These are phyloP conservation scores for Apodemus agrarius DNA, from an alignment of 2,797 vertebrate species.

Conservation along the genomic window DNA sequence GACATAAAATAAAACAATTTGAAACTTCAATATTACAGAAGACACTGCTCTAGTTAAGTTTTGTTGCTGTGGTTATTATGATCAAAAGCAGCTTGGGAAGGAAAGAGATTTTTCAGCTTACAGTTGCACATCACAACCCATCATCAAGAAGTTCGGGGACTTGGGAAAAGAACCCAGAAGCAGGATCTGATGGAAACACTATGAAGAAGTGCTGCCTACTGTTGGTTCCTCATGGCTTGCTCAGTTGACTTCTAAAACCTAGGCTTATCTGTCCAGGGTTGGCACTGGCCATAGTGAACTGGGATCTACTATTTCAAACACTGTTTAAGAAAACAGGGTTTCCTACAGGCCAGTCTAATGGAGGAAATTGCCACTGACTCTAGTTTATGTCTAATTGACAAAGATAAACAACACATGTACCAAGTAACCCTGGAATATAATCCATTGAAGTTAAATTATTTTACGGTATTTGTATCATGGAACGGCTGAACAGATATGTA, in stretches of 20 bases:
- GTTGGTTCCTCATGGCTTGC: not conserved
- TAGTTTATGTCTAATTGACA: not conserved
- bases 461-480: not conserved
- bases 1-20: not conserved
- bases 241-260: not conserved
- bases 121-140: not conserved
- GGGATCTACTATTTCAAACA: not conserved
- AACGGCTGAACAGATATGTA: not conserved
- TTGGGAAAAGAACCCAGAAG: not conserved
- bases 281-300: not conserved
- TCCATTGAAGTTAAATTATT: not conserved
- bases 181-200: not conserved
- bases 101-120: not conserved
- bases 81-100: not conserved
- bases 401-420: not conserved
- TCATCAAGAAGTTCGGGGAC: not conserved
- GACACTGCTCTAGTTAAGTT: not conserved
- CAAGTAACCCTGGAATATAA: not conserved
- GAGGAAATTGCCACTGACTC: not conserved
- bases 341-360: not conserved
- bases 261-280: not conserved
- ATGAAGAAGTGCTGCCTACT: not conserved
- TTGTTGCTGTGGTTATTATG: not conserved
- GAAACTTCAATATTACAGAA: not conserved
- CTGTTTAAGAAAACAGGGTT: not conserved